Percentiles rank a stretch among this genome's conserved stretches.
These are phyloP conservation scores for Catalaphyllia jardinei DNA, from an alignment of 64 coral and sea anemone species.

Conservation along the genomic window DNA sequence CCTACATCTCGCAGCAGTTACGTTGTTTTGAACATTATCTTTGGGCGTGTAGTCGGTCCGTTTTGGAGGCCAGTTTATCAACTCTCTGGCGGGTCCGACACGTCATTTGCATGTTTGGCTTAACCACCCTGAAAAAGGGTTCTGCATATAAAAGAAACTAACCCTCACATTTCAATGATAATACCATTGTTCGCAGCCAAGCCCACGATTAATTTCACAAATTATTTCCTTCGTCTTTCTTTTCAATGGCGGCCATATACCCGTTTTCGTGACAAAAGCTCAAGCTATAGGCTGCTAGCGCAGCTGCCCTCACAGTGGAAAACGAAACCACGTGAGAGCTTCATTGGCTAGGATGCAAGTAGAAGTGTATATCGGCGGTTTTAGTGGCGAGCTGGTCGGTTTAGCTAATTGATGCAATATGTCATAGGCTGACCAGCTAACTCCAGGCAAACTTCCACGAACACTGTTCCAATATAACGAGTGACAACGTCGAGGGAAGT, in stretches of 20 bases:
- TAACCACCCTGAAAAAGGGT: constrained; percentile 33
- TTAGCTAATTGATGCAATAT: constrained; percentile 50
- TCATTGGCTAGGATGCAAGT: constrained; percentile 13
- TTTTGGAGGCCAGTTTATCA: neutral
- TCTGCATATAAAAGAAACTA: neutral
- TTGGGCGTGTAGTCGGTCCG: neutral
- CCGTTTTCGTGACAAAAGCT: constrained; percentile 50
- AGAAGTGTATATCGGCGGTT: constrained; percentile 30
- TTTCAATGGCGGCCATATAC: constrained; percentile 24
- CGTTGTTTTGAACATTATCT: neutral
- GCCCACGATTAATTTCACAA: constrained; percentile 49
- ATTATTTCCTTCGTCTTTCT: constrained; percentile 51
- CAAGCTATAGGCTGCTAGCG: neutral
- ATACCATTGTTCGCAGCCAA: constrained; percentile 42
- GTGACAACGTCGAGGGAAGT: constrained; percentile 88
- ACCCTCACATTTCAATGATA: constrained; percentile 51
- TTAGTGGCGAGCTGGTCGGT: constrained; percentile 22
- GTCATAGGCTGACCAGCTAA: constrained; percentile 28
- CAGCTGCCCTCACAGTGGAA: constrained; percentile 21
- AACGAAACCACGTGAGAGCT: constrained; percentile 21
- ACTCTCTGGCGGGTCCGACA: neutral
- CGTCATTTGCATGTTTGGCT: constrained; percentile 22
- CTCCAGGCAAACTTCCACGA: constrained; percentile 42
- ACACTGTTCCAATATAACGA: constrained; percentile 67
- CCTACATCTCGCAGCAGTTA: neutral